Percentiles rank a stretch among this genome's conserved stretches.
Conservation (phyloP, 2,113 vertebrate genomes). For the Megaceryle torquata region DNA sequence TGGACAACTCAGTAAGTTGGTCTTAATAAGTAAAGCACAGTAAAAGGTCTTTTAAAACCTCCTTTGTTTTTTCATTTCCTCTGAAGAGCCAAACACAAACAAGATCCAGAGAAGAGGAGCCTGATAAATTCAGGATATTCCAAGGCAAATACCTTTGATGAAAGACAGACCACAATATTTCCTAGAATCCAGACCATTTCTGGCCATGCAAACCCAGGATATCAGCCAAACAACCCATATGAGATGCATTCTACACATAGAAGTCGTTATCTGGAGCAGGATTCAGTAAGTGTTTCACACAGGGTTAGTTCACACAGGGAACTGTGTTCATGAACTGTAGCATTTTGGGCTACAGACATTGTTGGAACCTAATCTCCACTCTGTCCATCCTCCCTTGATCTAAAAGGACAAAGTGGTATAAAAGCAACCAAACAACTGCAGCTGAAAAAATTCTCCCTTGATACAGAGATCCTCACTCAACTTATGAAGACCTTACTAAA, state of each 20-base stretch:
- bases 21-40: neutral
- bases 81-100: neutral
- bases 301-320: neutral
- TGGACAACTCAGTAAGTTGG: neutral
- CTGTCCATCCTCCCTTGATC: neutral
- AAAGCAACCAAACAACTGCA: neutral
- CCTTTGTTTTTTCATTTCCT: neutral
- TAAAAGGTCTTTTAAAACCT: neutral
- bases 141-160: neutral
- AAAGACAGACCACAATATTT: neutral
- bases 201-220: neutral
- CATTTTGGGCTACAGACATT: neutral
- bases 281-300: conserved; percentile 20
- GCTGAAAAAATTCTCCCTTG: neutral
- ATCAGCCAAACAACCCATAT: conserved; percentile 10
- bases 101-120: neutral
- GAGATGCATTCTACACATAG: neutral
- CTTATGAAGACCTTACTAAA: neutral
- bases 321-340: neutral
- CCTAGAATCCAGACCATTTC: conserved; percentile 43
- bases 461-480: neutral
- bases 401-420: neutral
- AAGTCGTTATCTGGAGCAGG: neutral
- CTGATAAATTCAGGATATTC: neutral
- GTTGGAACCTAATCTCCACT: neutral